These are phyloP conservation scores for Spodoptera littoralis DNA, from an alignment of 2,888 invertebrate genomes.

Conservation along the genomic window DNA sequence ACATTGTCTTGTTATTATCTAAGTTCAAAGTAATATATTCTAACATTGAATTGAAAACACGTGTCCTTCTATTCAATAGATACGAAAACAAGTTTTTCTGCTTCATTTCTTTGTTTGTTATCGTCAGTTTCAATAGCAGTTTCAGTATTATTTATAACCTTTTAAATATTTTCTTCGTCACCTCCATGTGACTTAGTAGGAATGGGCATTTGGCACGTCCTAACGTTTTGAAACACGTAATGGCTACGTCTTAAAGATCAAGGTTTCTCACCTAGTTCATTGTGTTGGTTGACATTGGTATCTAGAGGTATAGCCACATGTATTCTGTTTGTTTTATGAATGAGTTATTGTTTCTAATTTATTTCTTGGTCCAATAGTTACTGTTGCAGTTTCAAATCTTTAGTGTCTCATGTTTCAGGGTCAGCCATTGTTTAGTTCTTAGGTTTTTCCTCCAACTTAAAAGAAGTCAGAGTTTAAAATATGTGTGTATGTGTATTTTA, in stretches of 20 bases:
- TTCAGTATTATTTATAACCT: conserved; percentile 9
- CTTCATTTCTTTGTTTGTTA: conserved; percentile 26
- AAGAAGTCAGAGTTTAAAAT: too few relatives aligned
- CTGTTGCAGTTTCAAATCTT: too few relatives aligned
- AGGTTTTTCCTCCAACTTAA: too few relatives aligned
- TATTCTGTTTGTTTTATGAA: conserved; percentile 12
- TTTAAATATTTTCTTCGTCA: conserved; percentile 19
- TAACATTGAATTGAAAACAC: background rate
- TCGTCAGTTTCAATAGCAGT: conserved; percentile 26
- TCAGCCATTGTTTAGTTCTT: too few relatives aligned
- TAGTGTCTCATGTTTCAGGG: too few relatives aligned
- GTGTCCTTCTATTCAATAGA: background rate
- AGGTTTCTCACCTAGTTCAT: conserved; percentile 52
- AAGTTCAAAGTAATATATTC: background rate
- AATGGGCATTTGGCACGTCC: conserved; percentile 62
- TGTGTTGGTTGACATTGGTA: conserved; percentile 34
- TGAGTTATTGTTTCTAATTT: conserved; percentile 4
- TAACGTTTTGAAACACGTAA: conserved; percentile 43
- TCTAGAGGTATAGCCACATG: conserved; percentile 2
- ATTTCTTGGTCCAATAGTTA: too few relatives aligned
- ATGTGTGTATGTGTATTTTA: too few relatives aligned
- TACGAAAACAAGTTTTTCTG: conserved; percentile 1
- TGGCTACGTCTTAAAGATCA: conserved; percentile 57
- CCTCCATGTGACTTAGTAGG: conserved; percentile 29
- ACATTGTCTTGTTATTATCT: too few relatives aligned